Conservation (phyloP, 2,113 vertebrate genomes). For the Sialia sialis region DNA sequence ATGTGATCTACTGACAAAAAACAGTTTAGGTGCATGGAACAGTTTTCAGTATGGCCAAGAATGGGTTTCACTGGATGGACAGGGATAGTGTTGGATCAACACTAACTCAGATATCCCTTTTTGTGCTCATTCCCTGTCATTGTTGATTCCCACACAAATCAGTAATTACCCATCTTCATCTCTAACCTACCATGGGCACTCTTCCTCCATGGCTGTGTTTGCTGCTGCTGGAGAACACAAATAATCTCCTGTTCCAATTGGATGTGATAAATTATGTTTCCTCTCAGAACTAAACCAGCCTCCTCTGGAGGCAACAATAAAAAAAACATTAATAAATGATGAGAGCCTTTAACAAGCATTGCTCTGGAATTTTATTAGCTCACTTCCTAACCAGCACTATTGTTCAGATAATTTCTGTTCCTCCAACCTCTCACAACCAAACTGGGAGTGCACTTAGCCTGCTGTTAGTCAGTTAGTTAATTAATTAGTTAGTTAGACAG, state of each 20-base stretch:
- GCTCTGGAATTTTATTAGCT: background rate
- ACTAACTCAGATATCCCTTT: background rate
- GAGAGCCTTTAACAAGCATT: background rate
- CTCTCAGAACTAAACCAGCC: background rate
- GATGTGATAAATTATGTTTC: background rate
- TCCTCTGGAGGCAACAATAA: background rate
- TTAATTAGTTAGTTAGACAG: background rate
- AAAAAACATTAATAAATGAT: background rate
- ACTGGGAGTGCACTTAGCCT: background rate
- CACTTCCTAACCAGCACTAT: background rate
- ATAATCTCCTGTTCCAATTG: background rate
- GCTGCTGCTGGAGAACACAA: background rate
- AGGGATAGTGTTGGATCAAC: background rate
- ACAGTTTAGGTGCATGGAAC: background rate
- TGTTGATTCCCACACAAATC: background rate
- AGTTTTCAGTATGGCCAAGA: background rate
- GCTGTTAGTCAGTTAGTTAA: background rate
- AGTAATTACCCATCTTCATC: background rate
- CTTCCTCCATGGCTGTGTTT: background rate
- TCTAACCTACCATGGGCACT: background rate
- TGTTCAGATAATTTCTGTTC: background rate
- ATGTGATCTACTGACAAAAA: background rate
- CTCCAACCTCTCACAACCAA: background rate
- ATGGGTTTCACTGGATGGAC: background rate
- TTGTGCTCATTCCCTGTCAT: background rate